These are phyloP conservation scores for Eudasyphora cyanicolor DNA, from an alignment of 2,888 invertebrate species.

Conservation along the genomic window DNA sequence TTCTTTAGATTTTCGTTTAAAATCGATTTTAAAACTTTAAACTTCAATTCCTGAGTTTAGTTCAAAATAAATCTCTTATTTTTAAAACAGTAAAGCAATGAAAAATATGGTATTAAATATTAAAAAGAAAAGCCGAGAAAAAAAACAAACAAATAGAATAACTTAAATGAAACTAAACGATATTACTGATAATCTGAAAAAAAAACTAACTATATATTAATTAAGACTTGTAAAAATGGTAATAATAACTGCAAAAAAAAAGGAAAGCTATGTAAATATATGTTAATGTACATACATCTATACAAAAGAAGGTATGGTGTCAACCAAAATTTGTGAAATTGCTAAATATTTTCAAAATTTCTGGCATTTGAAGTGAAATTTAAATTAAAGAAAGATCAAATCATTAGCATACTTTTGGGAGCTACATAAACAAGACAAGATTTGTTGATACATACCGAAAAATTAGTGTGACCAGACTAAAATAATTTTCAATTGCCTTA, in stretches of 20 bases:
- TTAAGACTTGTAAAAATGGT: too few relatives aligned
- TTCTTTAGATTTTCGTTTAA: not conserved
- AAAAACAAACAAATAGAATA: not conserved
- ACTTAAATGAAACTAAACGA: conserved; percentile 1
- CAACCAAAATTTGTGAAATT: not conserved
- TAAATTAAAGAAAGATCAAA: too few relatives aligned
- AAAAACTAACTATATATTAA: not conserved
- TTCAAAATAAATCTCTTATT: not conserved
- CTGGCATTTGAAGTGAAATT: not conserved
- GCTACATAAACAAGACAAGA: too few relatives aligned
- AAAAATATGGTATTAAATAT: conserved; percentile 45
- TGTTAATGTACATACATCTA: not conserved
- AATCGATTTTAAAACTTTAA: not conserved
- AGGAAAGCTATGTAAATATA: not conserved
- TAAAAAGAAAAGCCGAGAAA: not conserved
- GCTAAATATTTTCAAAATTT: not conserved
- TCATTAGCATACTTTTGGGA: too few relatives aligned
- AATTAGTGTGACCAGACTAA: too few relatives aligned
- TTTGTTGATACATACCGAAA: too few relatives aligned
- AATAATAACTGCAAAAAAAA: conserved; percentile 23
- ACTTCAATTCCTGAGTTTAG: not conserved
- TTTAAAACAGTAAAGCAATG: conserved; percentile 41
- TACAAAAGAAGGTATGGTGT: not conserved
- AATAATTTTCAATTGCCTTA: too few relatives aligned
- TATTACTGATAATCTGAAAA: conserved; percentile 7